phyloP scores from a whole-genome alignment of 2,797 vertebrate genomes.

The Clarias pachynema region DNA sequence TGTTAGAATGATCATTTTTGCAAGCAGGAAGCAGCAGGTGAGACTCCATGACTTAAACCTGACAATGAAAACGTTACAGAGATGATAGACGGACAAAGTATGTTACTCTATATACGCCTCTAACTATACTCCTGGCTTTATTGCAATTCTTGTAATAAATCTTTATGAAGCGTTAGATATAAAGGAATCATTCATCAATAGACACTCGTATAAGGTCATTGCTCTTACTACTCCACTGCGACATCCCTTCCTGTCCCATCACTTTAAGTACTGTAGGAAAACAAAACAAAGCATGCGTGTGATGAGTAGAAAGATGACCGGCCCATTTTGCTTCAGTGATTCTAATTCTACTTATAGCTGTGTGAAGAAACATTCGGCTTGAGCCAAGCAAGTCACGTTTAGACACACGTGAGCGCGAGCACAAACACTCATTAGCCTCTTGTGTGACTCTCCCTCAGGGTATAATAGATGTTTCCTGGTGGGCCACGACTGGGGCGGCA shows the following conservation, averaged over 20 bases:
- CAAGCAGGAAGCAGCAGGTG: no score
- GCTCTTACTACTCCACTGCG: neutral
- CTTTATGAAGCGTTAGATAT: neutral
- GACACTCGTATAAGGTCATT: neutral
- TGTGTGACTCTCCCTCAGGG: conserved; percentile 73
- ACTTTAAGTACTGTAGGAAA: neutral
- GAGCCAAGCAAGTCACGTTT: neutral
- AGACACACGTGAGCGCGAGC: conserved; percentile 10
- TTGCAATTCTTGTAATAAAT: neutral
- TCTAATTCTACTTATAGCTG: neutral
- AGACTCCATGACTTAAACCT: no score
- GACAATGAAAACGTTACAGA: no score
- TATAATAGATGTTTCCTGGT: conserved; percentile 96
- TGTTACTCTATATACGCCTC: neutral
- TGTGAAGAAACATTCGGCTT: neutral
- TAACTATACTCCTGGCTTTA: neutral
- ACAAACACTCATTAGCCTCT: conserved; percentile 16
- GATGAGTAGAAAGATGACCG: conserved; percentile 6
- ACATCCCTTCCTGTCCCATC: conserved; percentile 9
- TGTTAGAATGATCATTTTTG: no score
- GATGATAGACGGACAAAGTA: no score
- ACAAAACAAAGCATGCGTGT: neutral
- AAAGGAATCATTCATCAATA: neutral
- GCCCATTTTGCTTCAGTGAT: conserved; percentile 25
- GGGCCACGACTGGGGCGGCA: conserved; percentile 97